Evolutionary conservation across 2,888 invertebrate genomes (phyloP), one percentile per base, ranked within the genome.

Genomic region (Zeuzera pyrina): DNA sequence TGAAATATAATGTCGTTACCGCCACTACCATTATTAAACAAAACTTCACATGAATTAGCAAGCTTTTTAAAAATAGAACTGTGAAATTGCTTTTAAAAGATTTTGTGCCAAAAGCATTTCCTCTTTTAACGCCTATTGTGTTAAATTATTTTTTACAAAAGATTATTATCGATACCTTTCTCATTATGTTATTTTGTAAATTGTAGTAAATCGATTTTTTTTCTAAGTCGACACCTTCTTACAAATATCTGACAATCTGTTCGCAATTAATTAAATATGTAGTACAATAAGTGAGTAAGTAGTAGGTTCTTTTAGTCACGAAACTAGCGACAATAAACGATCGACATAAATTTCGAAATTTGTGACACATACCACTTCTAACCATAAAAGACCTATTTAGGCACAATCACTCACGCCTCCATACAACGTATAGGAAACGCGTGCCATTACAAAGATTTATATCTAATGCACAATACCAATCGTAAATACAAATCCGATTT

Each of bases 371-470:
- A 23, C 49, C 52, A 66, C 61, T 58, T 55, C 50, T 52, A 33
- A 46, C 40, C 56, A 57, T 57, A 56, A 55, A 59, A 51, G 51
- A 45, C n/a, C 47, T 45, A 54, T 50, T 54, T 45, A n/a, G n/a
- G n/a, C n/a, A 67, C 61, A 68, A 72, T 67, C 54, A 53, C 58
- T 58, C 77, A 70, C 72, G 71, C 64, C 60, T 48, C 39, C 39
- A 42, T 30, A 52, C 48, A 49, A 46, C 39, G 46, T 45, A 30
- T 28, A 35, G 33, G 35, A 37, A 52, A 55, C 47, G 71, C 73
- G 69, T 72, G 74, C 73, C 64, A 66, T 70, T 70, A 67, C 45
- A 56, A 55, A 79, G 77, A 81, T 79, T 83, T 81, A 79, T 79
- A 61, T 52, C 52, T 38, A 42, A 45, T n/a, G 47, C 53, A 77